Evolutionary conservation across 1,140 invertebrate genomes (phyloP).

Genomic region (Stegodyphus mimosarum): DNA sequence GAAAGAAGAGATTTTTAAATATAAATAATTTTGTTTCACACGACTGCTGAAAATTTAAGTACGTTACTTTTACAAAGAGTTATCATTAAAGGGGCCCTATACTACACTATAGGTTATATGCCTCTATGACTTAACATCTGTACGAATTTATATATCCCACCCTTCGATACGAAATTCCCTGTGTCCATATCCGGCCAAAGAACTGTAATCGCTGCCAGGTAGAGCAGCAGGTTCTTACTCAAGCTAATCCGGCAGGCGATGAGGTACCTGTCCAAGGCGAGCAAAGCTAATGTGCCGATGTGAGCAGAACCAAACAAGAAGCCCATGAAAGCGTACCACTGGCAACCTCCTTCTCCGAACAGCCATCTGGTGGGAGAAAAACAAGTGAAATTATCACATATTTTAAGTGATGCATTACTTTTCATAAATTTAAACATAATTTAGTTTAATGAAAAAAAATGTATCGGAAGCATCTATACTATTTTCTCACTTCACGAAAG

Average conservation of each 20-base stretch:
- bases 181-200: background rate
- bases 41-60: too few species aligned
- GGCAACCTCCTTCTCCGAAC: conserved; percentile 67
- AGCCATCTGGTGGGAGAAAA: conserved; percentile 66
- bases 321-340: conserved; percentile 68
- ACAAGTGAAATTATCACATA: background rate
- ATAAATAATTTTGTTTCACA: too few species aligned
- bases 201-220: conserved; percentile 2
- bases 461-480: too few species aligned
- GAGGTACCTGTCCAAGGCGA: conserved; percentile 68
- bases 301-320: conserved; percentile 67
- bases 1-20: too few species aligned
- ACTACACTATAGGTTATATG: too few species aligned
- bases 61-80: too few species aligned
- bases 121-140: too few species aligned
- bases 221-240: conserved; percentile 45
- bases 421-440: too few species aligned
- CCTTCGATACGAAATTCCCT: background rate
- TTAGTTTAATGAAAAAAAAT: too few species aligned
- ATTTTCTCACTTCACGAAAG: too few species aligned
- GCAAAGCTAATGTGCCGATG: conserved; percentile 66
- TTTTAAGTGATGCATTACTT: too few species aligned
- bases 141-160: background rate
- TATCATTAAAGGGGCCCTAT: too few species aligned
- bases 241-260: conserved; percentile 57